phyloP scores from a whole-genome alignment of 2,113 vertebrate genomes.

The Rhodinocichla rosea region DNA sequence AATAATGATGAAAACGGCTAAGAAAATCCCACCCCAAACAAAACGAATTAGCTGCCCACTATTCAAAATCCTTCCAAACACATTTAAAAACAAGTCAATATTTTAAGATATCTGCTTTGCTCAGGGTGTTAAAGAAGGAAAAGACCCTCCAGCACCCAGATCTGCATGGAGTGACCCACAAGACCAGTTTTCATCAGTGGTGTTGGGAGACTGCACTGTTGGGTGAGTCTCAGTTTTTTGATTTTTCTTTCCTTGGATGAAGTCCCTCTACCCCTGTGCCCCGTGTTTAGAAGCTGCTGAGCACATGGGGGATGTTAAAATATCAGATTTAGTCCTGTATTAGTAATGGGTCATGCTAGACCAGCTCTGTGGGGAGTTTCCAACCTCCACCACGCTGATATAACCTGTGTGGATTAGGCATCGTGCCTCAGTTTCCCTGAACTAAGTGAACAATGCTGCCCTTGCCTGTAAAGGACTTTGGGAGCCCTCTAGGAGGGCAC shows the following conservation, averaged over 20 bases:
- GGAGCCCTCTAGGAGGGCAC: not conserved
- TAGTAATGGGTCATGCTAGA: not conserved
- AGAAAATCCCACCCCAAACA: not conserved
- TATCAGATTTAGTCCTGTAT: not conserved
- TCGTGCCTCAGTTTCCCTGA: not conserved
- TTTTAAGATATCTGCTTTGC: not conserved
- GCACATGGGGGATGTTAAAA: fast-evolving
- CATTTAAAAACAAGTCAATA: not conserved
- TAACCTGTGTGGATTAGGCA: not conserved
- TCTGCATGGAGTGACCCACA: fast-evolving
- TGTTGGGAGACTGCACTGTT: not conserved
- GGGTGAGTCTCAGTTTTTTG: not conserved
- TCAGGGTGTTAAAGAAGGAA: not conserved
- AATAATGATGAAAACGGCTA: not conserved
- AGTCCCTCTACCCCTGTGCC: not conserved
- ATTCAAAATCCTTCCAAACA: not conserved
- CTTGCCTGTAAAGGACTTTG: not conserved
- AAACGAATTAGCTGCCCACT: not conserved
- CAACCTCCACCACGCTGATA: not conserved
- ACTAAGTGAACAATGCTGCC: fast-evolving
- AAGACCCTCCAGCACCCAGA: not conserved
- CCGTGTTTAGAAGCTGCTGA: not conserved
- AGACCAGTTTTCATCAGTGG: fast-evolving
- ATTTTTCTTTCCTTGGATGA: not conserved
- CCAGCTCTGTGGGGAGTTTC: not conserved